phyloP scores from a whole-genome alignment of 2,797 vertebrate species.

The Tinamus major region DNA sequence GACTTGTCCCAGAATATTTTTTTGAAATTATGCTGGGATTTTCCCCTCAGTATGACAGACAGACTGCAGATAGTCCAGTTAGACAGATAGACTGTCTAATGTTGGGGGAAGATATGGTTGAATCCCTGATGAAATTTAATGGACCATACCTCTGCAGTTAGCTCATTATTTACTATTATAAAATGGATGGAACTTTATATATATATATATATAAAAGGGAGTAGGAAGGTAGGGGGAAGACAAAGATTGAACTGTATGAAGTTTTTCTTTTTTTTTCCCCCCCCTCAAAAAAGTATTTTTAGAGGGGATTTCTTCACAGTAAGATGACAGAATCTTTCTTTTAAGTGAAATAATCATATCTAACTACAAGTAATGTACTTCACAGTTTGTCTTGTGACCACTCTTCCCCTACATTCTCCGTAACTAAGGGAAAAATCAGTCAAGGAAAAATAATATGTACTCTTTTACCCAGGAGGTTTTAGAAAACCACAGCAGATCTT shows the following conservation, averaged over 20 bases:
- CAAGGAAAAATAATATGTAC: not conserved
- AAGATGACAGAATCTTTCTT: no score
- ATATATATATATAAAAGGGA: not conserved
- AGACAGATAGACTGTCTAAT: not conserved
- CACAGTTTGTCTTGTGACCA: not conserved
- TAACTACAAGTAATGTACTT: not conserved
- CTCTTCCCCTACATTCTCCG: not conserved
- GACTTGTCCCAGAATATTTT: not conserved
- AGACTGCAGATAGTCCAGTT: no score
- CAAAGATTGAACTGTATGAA: not conserved
- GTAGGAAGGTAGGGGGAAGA: not conserved
- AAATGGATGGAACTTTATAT: not conserved
- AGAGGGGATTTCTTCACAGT: not conserved
- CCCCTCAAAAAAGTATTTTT: not conserved
- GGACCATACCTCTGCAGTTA: not conserved
- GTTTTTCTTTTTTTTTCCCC: not conserved
- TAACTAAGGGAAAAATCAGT: constrained; percentile 20
- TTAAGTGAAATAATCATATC: not conserved
- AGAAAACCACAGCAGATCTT: constrained; percentile 18
- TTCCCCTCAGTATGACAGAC: not conserved
- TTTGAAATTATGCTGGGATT: not conserved
- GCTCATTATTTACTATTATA: not conserved
- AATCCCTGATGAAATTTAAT: not conserved
- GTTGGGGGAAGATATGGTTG: not conserved
- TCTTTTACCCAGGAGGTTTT: constrained; percentile 3